phyloP scores from a whole-genome alignment of 1,140 invertebrate genomes.

The Wiebesia pumilae region DNA sequence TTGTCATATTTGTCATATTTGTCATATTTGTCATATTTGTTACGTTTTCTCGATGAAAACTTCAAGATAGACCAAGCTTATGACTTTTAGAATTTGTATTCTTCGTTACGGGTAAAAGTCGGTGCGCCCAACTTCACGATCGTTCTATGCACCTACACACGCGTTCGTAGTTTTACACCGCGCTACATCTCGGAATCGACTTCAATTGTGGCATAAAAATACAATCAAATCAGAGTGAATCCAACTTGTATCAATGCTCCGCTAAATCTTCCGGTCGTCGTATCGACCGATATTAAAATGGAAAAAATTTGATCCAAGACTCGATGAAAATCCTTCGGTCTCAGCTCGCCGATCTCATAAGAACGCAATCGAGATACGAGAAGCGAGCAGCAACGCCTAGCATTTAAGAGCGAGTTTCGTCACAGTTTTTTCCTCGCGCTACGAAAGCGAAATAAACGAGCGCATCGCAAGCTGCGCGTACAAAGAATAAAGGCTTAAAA shows the following conservation, averaged over 20 bases:
- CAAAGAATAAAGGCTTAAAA: constrained; percentile 46
- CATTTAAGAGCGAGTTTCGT: too few relatives aligned
- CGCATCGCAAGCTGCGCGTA: neutral
- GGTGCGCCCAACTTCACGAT: neutral
- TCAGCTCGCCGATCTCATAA: neutral
- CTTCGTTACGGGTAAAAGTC: neutral
- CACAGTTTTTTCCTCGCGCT: constrained; percentile 9
- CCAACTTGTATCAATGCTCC: neutral
- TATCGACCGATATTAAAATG: neutral
- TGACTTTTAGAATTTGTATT: neutral
- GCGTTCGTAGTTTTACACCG: neutral
- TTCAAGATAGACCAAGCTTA: neutral
- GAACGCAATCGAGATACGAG: constrained; percentile 9
- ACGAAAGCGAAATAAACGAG: constrained; percentile 25
- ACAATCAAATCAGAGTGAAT: neutral
- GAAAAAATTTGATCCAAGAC: constrained; percentile 19
- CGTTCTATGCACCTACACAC: neutral
- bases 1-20: too few relatives aligned
- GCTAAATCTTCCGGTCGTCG: neutral
- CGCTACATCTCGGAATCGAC: too few relatives aligned
- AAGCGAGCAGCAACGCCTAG: too few relatives aligned
- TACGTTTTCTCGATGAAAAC: too few relatives aligned
- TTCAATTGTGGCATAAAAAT: neutral
- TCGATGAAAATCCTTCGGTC: neutral
- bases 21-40: too few relatives aligned